Conservation (phyloP, 1,140 invertebrate species). For the Contarinia nasturtii region DNA sequence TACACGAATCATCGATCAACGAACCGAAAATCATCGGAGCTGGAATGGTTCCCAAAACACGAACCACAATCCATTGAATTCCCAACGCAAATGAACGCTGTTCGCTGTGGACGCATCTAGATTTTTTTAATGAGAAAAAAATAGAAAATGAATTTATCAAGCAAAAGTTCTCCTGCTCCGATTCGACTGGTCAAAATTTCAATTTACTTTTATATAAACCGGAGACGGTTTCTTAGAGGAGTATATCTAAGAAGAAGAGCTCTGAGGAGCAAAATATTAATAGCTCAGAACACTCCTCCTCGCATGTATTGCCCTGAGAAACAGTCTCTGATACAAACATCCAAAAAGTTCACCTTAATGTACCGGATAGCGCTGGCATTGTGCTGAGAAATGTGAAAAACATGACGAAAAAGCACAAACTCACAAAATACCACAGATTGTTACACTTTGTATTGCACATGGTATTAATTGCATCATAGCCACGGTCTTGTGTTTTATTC, state of each 20-base stretch:
- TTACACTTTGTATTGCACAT: slow-evolving; percentile 41
- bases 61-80: slow-evolving; percentile 70
- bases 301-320: no score
- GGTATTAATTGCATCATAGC: slow-evolving; percentile 36
- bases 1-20: slow-evolving; percentile 64
- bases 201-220: background rate
- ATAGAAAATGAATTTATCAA: background rate
- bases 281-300: no score
- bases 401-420: slow-evolving; percentile 47
- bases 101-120: slow-evolving; percentile 59
- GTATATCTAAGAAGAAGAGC: no score
- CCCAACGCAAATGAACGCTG: slow-evolving; percentile 71
- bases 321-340: no score
- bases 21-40: slow-evolving; percentile 69
- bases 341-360: slow-evolving; percentile 47
- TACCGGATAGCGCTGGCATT: slow-evolving; percentile 58
- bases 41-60: slow-evolving; percentile 65
- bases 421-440: slow-evolving; percentile 43
- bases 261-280: no score
- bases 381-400: slow-evolving; percentile 56
- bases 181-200: background rate
- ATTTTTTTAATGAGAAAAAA: background rate
- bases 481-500: slow-evolving; percentile 9
- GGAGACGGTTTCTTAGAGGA: no score
- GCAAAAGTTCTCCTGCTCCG: no score